A percentile compares a stretch with the other conserved stretches of the same genome.
These are phyloP conservation scores for Bos indicus DNA, from an alignment of 2,113 vertebrate genomes.

Conservation along the genomic window DNA sequence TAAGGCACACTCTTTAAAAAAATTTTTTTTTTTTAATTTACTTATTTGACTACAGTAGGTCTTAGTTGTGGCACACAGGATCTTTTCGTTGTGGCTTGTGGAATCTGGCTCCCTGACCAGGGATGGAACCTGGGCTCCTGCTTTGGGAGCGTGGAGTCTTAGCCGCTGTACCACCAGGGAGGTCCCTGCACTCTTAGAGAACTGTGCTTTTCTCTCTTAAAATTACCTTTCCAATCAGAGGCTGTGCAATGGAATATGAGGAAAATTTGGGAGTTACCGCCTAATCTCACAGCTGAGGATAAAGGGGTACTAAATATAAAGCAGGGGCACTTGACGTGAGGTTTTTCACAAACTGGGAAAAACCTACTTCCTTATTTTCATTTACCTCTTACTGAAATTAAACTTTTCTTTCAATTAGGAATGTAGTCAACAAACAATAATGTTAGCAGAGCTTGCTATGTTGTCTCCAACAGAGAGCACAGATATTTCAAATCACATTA, in stretches of 20 bases:
- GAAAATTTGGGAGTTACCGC: background rate
- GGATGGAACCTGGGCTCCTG: background rate
- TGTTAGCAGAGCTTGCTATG: background rate
- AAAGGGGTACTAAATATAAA: background rate
- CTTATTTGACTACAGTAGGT: background rate
- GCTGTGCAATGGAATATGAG: background rate
- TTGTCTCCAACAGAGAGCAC: background rate
- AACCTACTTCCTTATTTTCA: background rate
- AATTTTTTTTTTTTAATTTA: fast-evolving
- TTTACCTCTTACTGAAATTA: background rate
- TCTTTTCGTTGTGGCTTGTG: background rate
- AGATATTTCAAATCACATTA: background rate
- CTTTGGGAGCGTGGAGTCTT: background rate
- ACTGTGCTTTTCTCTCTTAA: background rate
- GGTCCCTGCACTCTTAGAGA: background rate
- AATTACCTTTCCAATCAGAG: background rate
- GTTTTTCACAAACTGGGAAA: background rate
- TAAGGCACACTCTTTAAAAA: background rate
- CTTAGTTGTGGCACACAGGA: background rate
- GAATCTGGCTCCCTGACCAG: background rate
- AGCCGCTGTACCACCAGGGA: background rate
- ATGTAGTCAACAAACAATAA: background rate
- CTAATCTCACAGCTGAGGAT: background rate
- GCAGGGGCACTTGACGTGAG: background rate
- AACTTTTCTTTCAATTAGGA: background rate